phyloP scores from a whole-genome alignment of 2,113 vertebrate species.

The Menidia beryllina region DNA sequence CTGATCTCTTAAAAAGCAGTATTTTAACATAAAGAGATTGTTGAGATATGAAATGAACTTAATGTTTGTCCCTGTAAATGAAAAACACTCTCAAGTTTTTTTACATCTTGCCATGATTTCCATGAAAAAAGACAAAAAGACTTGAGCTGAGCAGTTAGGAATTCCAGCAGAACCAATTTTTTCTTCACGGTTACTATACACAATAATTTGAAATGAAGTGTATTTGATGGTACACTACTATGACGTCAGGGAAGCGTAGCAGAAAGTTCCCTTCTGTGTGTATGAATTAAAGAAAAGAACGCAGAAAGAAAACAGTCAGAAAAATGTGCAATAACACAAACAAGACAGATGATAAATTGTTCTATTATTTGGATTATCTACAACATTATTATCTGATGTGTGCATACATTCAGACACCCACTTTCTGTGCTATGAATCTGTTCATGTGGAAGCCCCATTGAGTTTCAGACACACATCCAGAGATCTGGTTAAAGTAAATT shows the following conservation, averaged over 20 bases:
- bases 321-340: not conserved
- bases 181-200: slow-evolving; percentile 7
- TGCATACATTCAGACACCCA: slow-evolving; percentile 2
- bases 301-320: not conserved
- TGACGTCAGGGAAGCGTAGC: not conserved
- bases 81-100: not conserved
- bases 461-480: slow-evolving; percentile 31
- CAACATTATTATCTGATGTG: slow-evolving; percentile 2
- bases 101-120: not conserved
- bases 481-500: slow-evolving; percentile 10
- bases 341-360: slow-evolving; percentile 3
- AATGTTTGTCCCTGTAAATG: not conserved
- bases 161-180: slow-evolving; percentile 31
- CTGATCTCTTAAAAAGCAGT: no score
- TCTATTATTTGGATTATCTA: slow-evolving; percentile 15
- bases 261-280: not conserved
- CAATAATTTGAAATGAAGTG: not conserved
- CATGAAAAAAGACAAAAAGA: not conserved
- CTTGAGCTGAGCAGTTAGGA: not conserved
- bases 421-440: slow-evolving; percentile 33
- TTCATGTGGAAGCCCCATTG: slow-evolving; percentile 58
- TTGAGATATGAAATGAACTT: no score
- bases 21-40: no score
- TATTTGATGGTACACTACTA: not conserved
- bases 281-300: not conserved